Percentiles rank a stretch among this genome's conserved stretches.
Evolutionary conservation across 2,888 invertebrate genomes (phyloP).

Genomic region (Acrocera orbiculus): DNA sequence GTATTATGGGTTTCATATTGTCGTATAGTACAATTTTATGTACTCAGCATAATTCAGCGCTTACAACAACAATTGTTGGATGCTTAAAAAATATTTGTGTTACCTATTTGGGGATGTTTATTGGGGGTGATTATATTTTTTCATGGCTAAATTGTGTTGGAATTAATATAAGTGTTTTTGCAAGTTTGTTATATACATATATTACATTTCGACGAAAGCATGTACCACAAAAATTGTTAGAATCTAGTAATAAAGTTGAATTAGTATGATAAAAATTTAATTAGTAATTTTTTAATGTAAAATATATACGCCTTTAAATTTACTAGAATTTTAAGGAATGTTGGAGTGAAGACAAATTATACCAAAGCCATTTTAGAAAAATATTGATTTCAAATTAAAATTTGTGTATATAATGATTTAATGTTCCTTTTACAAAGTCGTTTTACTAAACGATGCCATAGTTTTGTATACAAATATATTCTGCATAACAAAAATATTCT

Average conservation of each 20-base stretch:
- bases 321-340: too few species aligned
- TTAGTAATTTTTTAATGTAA: neutral
- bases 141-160: slow-evolving; percentile 89
- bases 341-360: too few species aligned
- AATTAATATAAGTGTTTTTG: slow-evolving; percentile 81
- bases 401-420: too few species aligned
- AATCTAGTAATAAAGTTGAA: slow-evolving; percentile 12
- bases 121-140: slow-evolving; percentile 96
- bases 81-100: slow-evolving; percentile 95
- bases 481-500: too few species aligned
- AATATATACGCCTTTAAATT: too few species aligned
- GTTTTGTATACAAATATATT: too few species aligned
- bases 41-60: slow-evolving; percentile 91
- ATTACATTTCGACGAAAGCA: slow-evolving; percentile 49
- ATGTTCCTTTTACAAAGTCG: too few species aligned
- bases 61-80: slow-evolving; percentile 96
- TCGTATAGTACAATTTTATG: slow-evolving; percentile 91
- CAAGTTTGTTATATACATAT: slow-evolving; percentile 72
- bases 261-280: slow-evolving; percentile 14
- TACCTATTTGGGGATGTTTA: slow-evolving; percentile 94
- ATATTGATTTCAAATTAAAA: too few species aligned
- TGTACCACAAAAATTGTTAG: slow-evolving; percentile 21
- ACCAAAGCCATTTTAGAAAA: too few species aligned
- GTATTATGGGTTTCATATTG: slow-evolving; percentile 91
- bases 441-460: too few species aligned